Percentiles rank a stretch among this genome's conserved stretches.
These are phyloP conservation scores for Xestia c-nigrum DNA, from an alignment of 2,888 invertebrate genomes.

Conservation along the genomic window DNA sequence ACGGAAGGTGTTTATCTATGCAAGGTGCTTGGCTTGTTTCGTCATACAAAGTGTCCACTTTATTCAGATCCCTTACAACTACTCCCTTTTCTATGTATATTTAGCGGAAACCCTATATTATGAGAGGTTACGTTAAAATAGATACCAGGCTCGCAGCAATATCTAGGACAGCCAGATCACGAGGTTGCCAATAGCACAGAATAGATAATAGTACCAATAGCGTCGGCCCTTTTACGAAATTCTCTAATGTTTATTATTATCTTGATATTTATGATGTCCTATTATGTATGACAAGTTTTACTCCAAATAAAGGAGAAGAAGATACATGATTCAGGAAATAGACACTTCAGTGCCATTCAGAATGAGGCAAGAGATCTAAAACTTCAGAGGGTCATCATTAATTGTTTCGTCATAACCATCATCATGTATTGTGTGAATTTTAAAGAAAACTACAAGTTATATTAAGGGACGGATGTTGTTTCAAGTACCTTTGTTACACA, in stretches of 20 bases:
- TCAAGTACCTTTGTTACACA: too few relatives aligned
- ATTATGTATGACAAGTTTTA: background rate
- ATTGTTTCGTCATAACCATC: background rate
- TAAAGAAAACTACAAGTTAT: too few relatives aligned
- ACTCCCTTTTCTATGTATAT: background rate
- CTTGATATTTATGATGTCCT: constrained; percentile 26
- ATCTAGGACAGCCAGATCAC: constrained; percentile 54
- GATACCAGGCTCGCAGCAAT: constrained; percentile 59
- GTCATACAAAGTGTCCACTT: constrained; percentile 66
- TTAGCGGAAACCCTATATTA: background rate
- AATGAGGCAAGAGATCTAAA: background rate
- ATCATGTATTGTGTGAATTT: background rate
- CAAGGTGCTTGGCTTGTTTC: constrained; percentile 72
- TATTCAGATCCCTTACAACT: constrained; percentile 42
- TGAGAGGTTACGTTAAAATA: constrained; percentile 36
- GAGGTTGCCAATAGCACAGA: constrained; percentile 19
- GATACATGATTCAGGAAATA: too few relatives aligned
- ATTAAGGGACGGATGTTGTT: too few relatives aligned
- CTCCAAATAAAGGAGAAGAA: too few relatives aligned
- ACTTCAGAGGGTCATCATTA: background rate
- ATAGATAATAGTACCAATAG: constrained; percentile 9
- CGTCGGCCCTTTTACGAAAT: constrained; percentile 52
- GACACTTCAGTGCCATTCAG: background rate
- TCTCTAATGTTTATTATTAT: background rate
- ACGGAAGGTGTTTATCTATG: constrained; percentile 70